A percentile compares a stretch with the other conserved stretches of the same genome.
Evolutionary conservation across 2,888 invertebrate species (phyloP).

Genomic region (Capitulum mitella): DNA sequence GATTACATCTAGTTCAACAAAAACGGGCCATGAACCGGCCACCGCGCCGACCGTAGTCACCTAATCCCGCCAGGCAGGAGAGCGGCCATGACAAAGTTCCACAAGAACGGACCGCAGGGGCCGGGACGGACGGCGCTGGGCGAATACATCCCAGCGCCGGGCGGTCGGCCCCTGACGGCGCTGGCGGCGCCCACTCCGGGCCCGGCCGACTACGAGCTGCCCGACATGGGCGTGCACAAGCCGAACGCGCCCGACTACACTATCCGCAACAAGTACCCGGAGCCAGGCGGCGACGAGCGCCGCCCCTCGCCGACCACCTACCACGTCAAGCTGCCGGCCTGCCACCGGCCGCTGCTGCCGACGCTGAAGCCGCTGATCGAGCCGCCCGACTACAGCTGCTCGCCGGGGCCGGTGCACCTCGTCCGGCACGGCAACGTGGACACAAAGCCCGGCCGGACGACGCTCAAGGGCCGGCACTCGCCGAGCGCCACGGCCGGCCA

Average conservation of each 20-base stretch:
- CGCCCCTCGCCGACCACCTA: neutral
- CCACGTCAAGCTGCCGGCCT: neutral
- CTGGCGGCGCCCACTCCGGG: neutral
- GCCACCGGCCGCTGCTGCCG: neutral
- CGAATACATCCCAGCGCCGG: neutral
- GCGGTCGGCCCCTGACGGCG: neutral
- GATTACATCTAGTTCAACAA: no score
- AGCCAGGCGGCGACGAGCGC: neutral
- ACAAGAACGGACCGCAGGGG: neutral
- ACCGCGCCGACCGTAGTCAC: no score
- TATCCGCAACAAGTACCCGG: neutral
- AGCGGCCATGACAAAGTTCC: neutral
- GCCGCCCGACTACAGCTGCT: constrained; percentile 17
- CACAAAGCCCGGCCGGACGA: neutral
- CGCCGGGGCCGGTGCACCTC: neutral
- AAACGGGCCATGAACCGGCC: no score
- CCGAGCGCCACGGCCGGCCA: neutral
- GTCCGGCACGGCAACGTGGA: neutral
- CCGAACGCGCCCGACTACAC: neutral
- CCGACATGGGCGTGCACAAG: neutral
- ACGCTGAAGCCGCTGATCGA: neutral
- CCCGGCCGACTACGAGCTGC: neutral
- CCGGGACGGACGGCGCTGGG: neutral
- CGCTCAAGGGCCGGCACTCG: neutral
- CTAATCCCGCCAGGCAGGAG: no score